phyloP scores from a whole-genome alignment of 1,140 invertebrate species.

The Pollicipes pollicipes region DNA sequence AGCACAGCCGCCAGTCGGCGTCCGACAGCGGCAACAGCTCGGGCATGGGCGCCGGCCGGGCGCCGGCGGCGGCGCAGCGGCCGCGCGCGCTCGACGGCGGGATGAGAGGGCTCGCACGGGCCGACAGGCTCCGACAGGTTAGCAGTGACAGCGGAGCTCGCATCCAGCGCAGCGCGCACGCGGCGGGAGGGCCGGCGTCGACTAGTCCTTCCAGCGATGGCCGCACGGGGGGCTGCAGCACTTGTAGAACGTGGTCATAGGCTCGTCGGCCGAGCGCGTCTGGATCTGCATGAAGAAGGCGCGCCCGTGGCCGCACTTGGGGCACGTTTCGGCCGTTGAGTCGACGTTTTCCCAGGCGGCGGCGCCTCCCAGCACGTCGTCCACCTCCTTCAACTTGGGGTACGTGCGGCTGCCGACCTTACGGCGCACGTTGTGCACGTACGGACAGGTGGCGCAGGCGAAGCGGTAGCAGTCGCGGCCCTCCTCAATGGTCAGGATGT shows the following conservation, averaged over 20 bases:
- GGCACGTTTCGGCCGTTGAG: slow-evolving; percentile 79
- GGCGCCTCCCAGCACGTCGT: slow-evolving; percentile 80
- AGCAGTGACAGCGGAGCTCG: not conserved
- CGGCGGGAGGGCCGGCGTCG: not conserved
- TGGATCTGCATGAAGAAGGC: slow-evolving; percentile 97
- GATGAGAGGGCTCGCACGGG: not conserved
- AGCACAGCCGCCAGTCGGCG: not conserved
- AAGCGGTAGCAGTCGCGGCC: slow-evolving; percentile 44
- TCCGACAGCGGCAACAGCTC: not conserved
- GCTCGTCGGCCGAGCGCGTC: slow-evolving; percentile 93
- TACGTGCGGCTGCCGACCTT: slow-evolving; percentile 51
- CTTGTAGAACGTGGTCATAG: slow-evolving; percentile 96
- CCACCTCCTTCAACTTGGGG: slow-evolving; percentile 60
- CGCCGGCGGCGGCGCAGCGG: too few relatives aligned
- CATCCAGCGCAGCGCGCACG: not conserved
- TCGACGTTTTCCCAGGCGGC: slow-evolving; percentile 94
- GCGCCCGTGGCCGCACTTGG: slow-evolving; percentile 64
- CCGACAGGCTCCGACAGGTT: too few relatives aligned
- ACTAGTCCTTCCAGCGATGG: slow-evolving; percentile 82
- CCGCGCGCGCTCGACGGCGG: not conserved
- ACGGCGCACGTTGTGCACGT: slow-evolving; percentile 55
- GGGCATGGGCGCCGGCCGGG: not conserved
- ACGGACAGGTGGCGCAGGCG: slow-evolving; percentile 73
- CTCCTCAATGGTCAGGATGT: slow-evolving; percentile 67
- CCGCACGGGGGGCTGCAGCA: slow-evolving; percentile 80